A percentile compares a stretch with the other conserved stretches of the same genome.
Conservation (phyloP, 2,113 vertebrate species). For the Grus americana region DNA sequence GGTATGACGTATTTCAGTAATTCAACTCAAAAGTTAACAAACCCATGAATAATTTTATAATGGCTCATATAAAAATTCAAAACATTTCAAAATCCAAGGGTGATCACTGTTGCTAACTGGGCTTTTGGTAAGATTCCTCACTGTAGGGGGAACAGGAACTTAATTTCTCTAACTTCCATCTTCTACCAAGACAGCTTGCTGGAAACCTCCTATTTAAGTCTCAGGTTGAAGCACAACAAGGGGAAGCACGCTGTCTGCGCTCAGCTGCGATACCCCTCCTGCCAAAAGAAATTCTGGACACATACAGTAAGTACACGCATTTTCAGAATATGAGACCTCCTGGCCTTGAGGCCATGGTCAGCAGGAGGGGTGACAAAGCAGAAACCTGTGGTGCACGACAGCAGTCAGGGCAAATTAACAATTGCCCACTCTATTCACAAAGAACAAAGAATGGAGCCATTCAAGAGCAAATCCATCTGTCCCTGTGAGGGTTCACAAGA, state of each 20-base stretch:
- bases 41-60: not conserved
- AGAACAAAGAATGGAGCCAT: slow-evolving; percentile 52
- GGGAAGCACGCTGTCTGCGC: rapidly evolving
- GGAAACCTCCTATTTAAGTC: not conserved
- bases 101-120: not conserved
- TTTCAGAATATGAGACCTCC: slow-evolving; percentile 18
- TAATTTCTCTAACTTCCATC: not conserved
- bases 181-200: not conserved
- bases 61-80: not conserved
- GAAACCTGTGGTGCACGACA: slow-evolving; percentile 30
- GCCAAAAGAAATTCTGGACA: not conserved
- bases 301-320: not conserved
- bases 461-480: slow-evolving; percentile 57
- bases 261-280: not conserved
- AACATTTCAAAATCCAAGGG: not conserved
- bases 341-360: slow-evolving; percentile 24
- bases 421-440: not conserved
- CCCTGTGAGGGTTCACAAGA: slow-evolving; percentile 30
- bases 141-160: not conserved
- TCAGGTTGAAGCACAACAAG: not conserved
- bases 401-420: slow-evolving; percentile 53
- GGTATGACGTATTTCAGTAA: not conserved
- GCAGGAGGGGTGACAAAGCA: slow-evolving; percentile 43
- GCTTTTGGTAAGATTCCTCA: not conserved
- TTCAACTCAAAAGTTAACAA: not conserved